Conservation (phyloP, 92 coral and sea anemone genomes). For the Ricordea florida region DNA sequence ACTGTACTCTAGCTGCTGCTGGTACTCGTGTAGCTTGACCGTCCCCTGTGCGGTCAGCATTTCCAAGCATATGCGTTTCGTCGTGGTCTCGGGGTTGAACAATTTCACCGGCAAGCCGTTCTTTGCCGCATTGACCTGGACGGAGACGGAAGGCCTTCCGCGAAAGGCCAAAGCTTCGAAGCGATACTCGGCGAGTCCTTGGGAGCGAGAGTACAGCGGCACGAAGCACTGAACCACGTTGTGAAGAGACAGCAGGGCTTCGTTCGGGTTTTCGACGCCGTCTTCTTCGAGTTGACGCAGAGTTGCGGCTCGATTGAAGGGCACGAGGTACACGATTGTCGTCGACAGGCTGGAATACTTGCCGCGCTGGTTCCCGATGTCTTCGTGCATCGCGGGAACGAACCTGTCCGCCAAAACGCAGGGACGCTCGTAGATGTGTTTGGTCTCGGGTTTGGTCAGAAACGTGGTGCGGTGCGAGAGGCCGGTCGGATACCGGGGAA, state of each 20-base stretch:
- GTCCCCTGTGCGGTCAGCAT: background rate
- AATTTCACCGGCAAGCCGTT: background rate
- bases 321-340: background rate
- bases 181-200: background rate
- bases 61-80: background rate
- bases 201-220: background rate
- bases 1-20: background rate
- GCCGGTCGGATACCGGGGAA: background rate
- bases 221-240: background rate
- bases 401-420: background rate
- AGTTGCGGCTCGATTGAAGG: background rate
- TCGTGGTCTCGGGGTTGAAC: background rate
- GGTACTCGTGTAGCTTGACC: background rate
- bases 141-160: background rate
- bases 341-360: background rate
- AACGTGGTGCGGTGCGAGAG: background rate
- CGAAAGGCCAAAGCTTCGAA: conserved; percentile 4
- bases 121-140: background rate
- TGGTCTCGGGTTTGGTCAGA: background rate
- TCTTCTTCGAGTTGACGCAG: background rate
- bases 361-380: background rate
- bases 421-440: background rate
- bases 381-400: background rate
- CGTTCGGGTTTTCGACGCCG: background rate
- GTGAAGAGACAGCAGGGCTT: background rate